These are phyloP conservation scores for Prionace glauca DNA, from an alignment of 2,797 vertebrate species.

Conservation along the genomic window DNA sequence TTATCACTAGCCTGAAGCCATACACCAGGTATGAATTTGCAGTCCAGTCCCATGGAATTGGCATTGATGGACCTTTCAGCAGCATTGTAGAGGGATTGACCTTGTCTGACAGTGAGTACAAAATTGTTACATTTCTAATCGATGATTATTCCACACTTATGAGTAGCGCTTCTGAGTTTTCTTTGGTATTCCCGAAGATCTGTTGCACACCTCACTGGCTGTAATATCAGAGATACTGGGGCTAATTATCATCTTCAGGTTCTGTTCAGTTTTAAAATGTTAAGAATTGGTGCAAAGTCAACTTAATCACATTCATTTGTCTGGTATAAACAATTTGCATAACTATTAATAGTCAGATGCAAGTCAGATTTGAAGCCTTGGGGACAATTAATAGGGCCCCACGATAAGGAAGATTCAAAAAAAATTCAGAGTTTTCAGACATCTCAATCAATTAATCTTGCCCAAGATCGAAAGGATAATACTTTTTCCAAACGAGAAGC, in stretches of 20 bases:
- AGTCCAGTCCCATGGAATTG: conserved; percentile 82
- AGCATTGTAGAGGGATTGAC: conserved; percentile 80
- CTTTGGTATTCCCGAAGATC: background rate
- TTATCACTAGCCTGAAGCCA: conserved; percentile 81
- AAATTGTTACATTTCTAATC: background rate
- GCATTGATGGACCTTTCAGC: conserved; percentile 80
- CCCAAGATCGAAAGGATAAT: background rate
- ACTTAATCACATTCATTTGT: background rate
- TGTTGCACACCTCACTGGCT: background rate
- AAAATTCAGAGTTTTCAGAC: background rate
- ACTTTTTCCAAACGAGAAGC: background rate
- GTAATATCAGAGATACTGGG: background rate
- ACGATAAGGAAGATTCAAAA: background rate
- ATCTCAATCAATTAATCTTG: background rate
- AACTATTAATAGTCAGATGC: background rate
- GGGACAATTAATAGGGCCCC: background rate
- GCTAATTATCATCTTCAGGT: background rate
- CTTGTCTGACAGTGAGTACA: conserved; percentile 80
- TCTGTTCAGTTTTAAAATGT: background rate
- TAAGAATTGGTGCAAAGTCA: background rate
- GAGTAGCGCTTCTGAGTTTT: background rate
- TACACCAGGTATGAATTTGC: conserved; percentile 93
- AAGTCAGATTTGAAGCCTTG: background rate
- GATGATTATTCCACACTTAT: background rate
- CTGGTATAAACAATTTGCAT: background rate